These are phyloP conservation scores for Epinephelus fuscoguttatus DNA, from an alignment of 2,113 vertebrate species.

Conservation along the genomic window DNA sequence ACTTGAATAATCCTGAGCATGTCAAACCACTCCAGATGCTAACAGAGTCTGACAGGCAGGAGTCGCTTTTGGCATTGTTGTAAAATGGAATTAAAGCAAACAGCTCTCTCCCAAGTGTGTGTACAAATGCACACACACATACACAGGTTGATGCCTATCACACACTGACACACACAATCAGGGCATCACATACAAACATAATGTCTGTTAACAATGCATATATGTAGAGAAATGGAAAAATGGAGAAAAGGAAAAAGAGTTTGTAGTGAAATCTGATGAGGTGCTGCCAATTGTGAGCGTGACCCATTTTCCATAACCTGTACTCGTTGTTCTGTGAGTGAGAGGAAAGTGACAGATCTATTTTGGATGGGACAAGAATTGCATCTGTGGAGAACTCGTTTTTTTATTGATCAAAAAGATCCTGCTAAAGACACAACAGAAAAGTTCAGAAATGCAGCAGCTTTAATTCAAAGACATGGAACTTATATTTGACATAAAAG, in stretches of 20 bases:
- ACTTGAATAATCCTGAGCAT: constrained; percentile 77
- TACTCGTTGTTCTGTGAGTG: constrained; percentile 31
- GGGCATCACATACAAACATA: not conserved
- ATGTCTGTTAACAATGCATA: not conserved
- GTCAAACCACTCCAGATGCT: constrained; percentile 78
- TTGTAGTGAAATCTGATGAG: constrained; percentile 22
- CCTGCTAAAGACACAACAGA: not conserved
- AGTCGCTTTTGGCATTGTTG: constrained; percentile 80
- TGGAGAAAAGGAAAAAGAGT: not conserved
- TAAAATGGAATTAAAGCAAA: constrained; percentile 75
- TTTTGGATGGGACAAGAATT: constrained; percentile 24
- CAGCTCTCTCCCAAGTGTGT: constrained; percentile 46
- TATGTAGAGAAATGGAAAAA: not conserved
- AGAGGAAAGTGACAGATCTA: constrained; percentile 28
- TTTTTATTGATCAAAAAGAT: not conserved
- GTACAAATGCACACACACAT: constrained; percentile 13
- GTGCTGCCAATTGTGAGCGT: constrained; percentile 15
- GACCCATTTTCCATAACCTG: constrained; percentile 57
- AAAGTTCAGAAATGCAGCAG: constrained; percentile 21
- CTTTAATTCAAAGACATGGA: not conserved
- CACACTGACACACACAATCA: not conserved
- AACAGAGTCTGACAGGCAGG: constrained; percentile 73
- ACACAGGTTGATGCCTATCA: constrained; percentile 23
- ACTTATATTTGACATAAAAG: not conserved
- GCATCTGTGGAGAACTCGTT: not conserved